Conservation (phyloP, 2,797 vertebrate genomes). For the Enteromius trimaculatus region DNA sequence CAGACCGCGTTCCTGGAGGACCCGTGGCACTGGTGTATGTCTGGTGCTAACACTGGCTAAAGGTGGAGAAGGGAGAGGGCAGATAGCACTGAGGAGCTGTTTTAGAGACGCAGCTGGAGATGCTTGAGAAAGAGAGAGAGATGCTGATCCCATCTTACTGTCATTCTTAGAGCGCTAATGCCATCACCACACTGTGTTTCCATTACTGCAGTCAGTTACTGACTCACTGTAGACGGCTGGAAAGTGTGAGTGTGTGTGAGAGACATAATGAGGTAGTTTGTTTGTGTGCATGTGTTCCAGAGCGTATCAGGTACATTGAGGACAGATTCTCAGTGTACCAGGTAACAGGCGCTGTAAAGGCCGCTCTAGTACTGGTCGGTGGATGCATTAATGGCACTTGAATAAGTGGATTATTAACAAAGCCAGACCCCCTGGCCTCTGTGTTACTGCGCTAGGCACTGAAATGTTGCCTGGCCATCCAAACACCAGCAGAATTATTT, state of each 20-base stretch:
- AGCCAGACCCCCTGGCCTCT: constrained; percentile 21
- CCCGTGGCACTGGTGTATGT: constrained; percentile 37
- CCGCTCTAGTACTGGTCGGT: constrained; percentile 38
- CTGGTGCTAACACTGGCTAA: constrained; percentile 33
- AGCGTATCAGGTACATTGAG: neutral
- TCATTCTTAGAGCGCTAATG: constrained; percentile 11
- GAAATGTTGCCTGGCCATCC: constrained; percentile 58
- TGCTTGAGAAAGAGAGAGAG: constrained; percentile 14
- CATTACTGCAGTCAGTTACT: constrained; percentile 31
- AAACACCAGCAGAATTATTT: constrained; percentile 54
- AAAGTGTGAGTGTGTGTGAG: neutral
- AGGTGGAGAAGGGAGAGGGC: constrained; percentile 1
- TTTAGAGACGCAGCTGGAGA: constrained; percentile 63
- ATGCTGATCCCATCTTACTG: constrained; percentile 36
- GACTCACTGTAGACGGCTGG: neutral
- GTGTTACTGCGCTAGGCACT: constrained; percentile 18
- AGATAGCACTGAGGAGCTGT: constrained; percentile 59
- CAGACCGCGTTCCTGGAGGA: constrained; percentile 64
- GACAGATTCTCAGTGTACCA: constrained; percentile 60
- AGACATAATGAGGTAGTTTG: constrained; percentile 8
- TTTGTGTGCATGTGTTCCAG: constrained; percentile 10
- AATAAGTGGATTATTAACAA: constrained; percentile 72
- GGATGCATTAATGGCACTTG: constrained; percentile 61
- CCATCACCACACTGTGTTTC: constrained; percentile 28
- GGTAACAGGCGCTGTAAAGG: constrained; percentile 65